A percentile compares a stretch with the other conserved stretches of the same genome.
phyloP scores from a whole-genome alignment of 1,140 invertebrate genomes.

The Cydia amplana region DNA sequence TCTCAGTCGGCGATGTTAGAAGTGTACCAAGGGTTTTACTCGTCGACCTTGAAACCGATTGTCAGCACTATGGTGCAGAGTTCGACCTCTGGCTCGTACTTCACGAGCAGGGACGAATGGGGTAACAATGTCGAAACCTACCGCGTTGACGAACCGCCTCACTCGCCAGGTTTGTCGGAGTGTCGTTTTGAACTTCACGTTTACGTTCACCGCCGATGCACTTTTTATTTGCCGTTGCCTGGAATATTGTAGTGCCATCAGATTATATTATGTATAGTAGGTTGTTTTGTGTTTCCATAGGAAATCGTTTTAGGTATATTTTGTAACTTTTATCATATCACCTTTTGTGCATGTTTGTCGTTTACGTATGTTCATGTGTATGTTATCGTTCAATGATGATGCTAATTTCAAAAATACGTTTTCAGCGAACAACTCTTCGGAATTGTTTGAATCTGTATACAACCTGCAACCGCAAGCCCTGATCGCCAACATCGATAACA shows the following conservation, averaged over 20 bases:
- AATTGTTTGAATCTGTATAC: constrained; percentile 82
- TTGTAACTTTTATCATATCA: not conserved
- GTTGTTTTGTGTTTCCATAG: not conserved
- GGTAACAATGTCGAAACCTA: constrained; percentile 72
- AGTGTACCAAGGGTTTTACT: constrained; percentile 75
- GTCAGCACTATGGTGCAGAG: constrained; percentile 61
- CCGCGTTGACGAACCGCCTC: constrained; percentile 76
- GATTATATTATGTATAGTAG: constrained; percentile 47
- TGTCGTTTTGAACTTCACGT: constrained; percentile 61
- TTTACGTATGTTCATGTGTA: constrained; percentile 38
- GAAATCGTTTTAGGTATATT: constrained; percentile 3
- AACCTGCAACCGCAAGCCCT: constrained; percentile 82
- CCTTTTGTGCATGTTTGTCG: constrained; percentile 35
- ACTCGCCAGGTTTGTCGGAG: constrained; percentile 76
- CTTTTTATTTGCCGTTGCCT: constrained; percentile 55
- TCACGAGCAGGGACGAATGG: constrained; percentile 70
- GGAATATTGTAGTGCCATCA: constrained; percentile 53
- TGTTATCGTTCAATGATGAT: constrained; percentile 16
- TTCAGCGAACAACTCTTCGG: constrained; percentile 78
- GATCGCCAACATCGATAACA: constrained; percentile 80
- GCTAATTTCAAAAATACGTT: constrained; percentile 40
- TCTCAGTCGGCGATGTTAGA: constrained; percentile 78
- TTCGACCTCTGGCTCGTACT: constrained; percentile 55
- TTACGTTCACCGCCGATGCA: constrained; percentile 39
- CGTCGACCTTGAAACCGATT: constrained; percentile 74